A percentile compares a stretch with the other conserved stretches of the same genome.
phyloP scores from a whole-genome alignment of 2,888 invertebrate genomes.

The Ormyrus rosae region DNA sequence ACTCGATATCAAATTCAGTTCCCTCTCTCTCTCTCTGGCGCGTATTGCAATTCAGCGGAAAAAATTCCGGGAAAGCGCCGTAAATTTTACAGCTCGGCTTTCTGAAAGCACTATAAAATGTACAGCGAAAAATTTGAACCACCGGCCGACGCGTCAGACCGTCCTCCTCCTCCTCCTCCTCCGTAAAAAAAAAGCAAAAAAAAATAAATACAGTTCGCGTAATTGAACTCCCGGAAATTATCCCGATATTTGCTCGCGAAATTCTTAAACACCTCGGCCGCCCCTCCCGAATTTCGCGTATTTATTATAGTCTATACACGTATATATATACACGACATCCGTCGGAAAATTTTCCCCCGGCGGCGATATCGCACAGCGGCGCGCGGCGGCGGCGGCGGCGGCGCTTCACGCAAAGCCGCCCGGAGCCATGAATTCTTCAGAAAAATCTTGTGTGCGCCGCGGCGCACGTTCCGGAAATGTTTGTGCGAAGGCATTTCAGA shows the following conservation, averaged over 20 bases:
- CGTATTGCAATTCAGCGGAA: not conserved
- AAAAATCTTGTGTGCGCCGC: slow-evolving; percentile 52
- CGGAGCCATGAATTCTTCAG: slow-evolving; percentile 52
- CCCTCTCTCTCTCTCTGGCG: not conserved
- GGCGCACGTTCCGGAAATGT: slow-evolving; percentile 55
- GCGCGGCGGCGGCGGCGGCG: no score
- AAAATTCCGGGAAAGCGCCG: slow-evolving; percentile 6
- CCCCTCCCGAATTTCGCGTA: slow-evolving; percentile 22
- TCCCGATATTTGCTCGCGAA: slow-evolving; percentile 23
- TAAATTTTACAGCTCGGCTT: slow-evolving; percentile 41
- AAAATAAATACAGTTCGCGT: not conserved
- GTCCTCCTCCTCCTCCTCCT: not conserved
- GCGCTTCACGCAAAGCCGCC: slow-evolving; percentile 36
- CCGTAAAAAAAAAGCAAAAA: slow-evolving; percentile 1
- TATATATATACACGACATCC: not conserved
- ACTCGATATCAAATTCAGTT: not conserved
- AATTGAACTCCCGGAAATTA: not conserved
- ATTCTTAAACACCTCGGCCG: not conserved
- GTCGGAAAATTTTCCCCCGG: slow-evolving; percentile 13
- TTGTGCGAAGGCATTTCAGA: slow-evolving; percentile 51
- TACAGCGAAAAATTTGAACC: slow-evolving; percentile 27
- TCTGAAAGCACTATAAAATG: slow-evolving; percentile 38
- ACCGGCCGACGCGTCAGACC: slow-evolving; percentile 8
- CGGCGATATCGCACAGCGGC: not conserved
- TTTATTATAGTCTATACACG: slow-evolving; percentile 20